These are phyloP conservation scores for Pseudorasbora parva DNA, from an alignment of 2,113 vertebrate genomes.

Conservation along the genomic window DNA sequence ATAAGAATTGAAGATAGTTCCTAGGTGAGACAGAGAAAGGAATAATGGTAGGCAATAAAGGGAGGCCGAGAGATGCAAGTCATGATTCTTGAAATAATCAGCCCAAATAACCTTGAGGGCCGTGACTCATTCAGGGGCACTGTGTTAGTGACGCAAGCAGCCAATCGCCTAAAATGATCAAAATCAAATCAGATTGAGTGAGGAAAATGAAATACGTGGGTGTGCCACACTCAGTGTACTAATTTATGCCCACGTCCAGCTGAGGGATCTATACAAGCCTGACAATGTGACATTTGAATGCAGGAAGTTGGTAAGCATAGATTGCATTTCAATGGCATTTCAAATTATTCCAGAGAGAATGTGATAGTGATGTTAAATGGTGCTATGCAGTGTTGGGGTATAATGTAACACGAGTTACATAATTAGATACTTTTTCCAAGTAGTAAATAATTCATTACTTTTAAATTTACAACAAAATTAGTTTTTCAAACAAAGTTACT, in stretches of 20 bases:
- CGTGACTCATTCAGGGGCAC: slow-evolving; percentile 54
- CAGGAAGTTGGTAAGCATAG: slow-evolving; percentile 1
- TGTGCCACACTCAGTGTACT: slow-evolving; percentile 24
- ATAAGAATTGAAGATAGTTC: neutral
- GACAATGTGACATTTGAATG: slow-evolving; percentile 15
- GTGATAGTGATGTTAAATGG: neutral
- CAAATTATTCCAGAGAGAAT: neutral
- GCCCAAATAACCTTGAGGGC: slow-evolving; percentile 56
- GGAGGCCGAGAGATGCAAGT: slow-evolving; percentile 10
- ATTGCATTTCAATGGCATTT: neutral
- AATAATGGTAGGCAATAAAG: slow-evolving; percentile 16
- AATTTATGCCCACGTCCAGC: slow-evolving; percentile 24
- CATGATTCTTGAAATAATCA: slow-evolving; percentile 37
- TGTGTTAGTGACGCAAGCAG: slow-evolving; percentile 52
- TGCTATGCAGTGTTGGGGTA: too few species aligned
- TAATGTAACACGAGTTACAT: too few species aligned
- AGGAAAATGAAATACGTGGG: slow-evolving; percentile 39
- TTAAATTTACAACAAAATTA: too few species aligned
- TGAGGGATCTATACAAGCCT: neutral
- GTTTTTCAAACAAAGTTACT: too few species aligned
- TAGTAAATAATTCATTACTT: too few species aligned
- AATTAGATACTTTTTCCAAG: too few species aligned
- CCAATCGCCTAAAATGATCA: slow-evolving; percentile 54
- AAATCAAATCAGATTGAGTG: slow-evolving; percentile 50
- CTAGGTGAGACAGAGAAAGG: neutral